Evolutionary conservation across 2,113 vertebrate species (phyloP).

Genomic region (Rana temporaria): DNA sequence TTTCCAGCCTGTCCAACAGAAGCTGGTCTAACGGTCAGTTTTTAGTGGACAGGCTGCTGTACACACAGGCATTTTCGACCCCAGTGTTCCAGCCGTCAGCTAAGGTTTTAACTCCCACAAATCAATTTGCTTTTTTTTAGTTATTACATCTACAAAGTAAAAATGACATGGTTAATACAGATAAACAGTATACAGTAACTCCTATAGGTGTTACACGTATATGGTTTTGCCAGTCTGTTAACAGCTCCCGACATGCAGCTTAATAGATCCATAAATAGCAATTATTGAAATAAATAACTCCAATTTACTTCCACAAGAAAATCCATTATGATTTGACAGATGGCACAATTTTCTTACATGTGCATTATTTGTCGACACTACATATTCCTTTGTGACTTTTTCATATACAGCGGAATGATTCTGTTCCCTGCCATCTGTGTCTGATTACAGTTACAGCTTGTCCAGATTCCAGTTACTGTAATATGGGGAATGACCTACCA

Average conservation of each 20-base stretch:
- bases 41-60: no score
- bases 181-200: not conserved
- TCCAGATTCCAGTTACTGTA: slow-evolving; percentile 9
- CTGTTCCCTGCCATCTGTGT: slow-evolving; percentile 36
- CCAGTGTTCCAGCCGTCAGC: no score
- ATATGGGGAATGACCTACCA: no score
- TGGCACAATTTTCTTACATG: slow-evolving; percentile 17
- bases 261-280: not conserved
- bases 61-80: no score
- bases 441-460: slow-evolving; percentile 1
- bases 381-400: slow-evolving; percentile 29
- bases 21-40: no score
- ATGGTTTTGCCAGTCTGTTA: not conserved
- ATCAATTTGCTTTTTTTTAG: no score
- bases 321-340: slow-evolving; percentile 14
- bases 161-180: not conserved
- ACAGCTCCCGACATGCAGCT: not conserved
- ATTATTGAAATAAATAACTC: not conserved
- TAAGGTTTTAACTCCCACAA: no score
- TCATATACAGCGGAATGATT: slow-evolving; percentile 27
- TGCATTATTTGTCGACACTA: slow-evolving; percentile 37
- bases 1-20: no score
- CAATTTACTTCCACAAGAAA: slow-evolving; percentile 19
- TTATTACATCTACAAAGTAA: not conserved
- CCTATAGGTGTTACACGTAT: not conserved